Base-by-base conservation (phyloP, 2,888 invertebrate species). In the Heliconius ethilla region DNA sequence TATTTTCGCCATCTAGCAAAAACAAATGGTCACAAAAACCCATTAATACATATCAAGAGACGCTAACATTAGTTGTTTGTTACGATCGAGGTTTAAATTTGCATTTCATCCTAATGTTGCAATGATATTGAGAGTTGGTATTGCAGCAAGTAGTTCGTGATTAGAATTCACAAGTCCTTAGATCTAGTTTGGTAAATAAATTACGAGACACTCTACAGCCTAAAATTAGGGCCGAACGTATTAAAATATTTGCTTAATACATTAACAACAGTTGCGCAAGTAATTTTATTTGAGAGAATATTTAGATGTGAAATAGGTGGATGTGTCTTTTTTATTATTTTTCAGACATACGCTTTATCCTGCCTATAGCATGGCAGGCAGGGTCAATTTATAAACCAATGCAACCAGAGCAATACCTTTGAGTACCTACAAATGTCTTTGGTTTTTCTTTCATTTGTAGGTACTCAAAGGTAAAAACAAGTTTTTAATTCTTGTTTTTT, bases 51-150 rank as follows among this genome's bases (percentile, higher is more conserved):
- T 67, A 63, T 45, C 75, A 74, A 62, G 62, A 65, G 73, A 29
- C 70, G 70, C 70, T 70, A 62, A 40, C 62, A 74, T 75, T 66
- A 33, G 76, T 73, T 25, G 51, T 70, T 51, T 59, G 65, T 69
- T 77, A 77, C 69, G 18, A 69, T 37, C 72, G 40, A 62, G 45
- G 65, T 63, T 55, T 66, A 59, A 22, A 81, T 82, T 81, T 78
- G 79, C 81, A 81, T 82, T 81, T 83, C 81, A 78, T 80, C 79
- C 77, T 66, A 70, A 72, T 83, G 83, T 83, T 77, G 83, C 81
- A 83, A 83, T 80, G 78, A 79, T 81, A 78, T 81, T 79, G 29
- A 3, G 51, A 51, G 51, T 78, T 79, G 77, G 70, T 81, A 76
- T 51, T 81, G 80, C 81, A 67, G 82, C 81, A 82, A 82, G 76